Percentiles rank a stretch among this genome's conserved stretches.
These are phyloP conservation scores for Parnassius smintheus DNA, from an alignment of 2,888 invertebrate genomes.

Conservation along the genomic window DNA sequence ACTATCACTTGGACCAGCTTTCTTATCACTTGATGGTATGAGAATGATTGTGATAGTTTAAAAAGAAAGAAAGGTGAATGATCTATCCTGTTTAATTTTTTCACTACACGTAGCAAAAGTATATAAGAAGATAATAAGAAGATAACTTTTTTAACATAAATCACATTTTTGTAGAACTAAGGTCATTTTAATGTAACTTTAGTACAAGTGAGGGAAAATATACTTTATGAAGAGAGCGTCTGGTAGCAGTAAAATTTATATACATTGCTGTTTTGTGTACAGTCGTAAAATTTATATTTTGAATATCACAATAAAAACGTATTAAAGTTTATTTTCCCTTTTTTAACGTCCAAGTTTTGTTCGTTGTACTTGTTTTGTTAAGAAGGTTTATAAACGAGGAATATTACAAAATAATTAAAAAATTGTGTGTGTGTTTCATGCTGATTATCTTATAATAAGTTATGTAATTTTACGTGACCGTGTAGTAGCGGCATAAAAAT, in stretches of 20 bases:
- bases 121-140: too few species aligned
- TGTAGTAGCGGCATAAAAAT: too few species aligned
- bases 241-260: constrained; percentile 25
- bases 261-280: constrained; percentile 20
- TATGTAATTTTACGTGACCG: too few species aligned
- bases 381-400: constrained; percentile 1
- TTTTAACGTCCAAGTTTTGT: constrained; percentile 20
- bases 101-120: too few species aligned
- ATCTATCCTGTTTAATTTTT: too few species aligned
- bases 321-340: constrained; percentile 25
- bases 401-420: background rate
- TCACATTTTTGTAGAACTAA: constrained; percentile 6
- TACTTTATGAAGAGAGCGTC: constrained; percentile 9
- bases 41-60: too few species aligned
- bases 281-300: constrained; percentile 26
- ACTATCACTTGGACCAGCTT: too few species aligned
- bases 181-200: constrained; percentile 6
- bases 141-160: background rate
- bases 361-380: constrained; percentile 6
- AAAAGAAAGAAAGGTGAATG: too few species aligned
- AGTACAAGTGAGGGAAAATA: constrained; percentile 13
- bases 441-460: too few species aligned
- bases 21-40: too few species aligned
- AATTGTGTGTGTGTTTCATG: too few species aligned
- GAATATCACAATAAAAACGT: constrained; percentile 25